Percentiles rank a stretch among this genome's conserved stretches.
Conservation (phyloP, 2,113 vertebrate species). For the Daphoenositta chrysoptera region DNA sequence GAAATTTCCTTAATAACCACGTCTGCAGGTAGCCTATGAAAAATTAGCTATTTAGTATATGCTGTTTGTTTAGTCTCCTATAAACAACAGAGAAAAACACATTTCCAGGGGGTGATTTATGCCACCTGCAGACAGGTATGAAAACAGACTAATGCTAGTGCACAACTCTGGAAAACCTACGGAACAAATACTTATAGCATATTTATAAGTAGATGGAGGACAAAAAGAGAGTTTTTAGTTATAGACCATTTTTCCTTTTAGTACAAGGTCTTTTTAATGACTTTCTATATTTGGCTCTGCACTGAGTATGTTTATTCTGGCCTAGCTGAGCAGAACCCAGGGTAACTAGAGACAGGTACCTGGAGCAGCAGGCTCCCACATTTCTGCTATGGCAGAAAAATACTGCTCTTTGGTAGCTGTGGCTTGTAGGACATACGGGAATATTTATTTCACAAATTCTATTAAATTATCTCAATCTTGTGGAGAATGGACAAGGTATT, state of each 20-base stretch:
- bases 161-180: background rate
- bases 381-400: background rate
- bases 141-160: background rate
- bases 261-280: background rate
- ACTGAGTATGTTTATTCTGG: background rate
- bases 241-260: background rate
- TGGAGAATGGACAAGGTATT: background rate
- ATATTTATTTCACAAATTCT: background rate
- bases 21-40: background rate
- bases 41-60: background rate
- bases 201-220: background rate
- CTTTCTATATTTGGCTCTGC: background rate
- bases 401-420: background rate
- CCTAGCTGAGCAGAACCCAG: background rate
- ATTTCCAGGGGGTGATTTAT: background rate
- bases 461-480: background rate
- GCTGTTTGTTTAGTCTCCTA: background rate
- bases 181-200: background rate
- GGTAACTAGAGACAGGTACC: background rate
- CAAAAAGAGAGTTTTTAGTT: background rate
- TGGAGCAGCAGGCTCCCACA: background rate
- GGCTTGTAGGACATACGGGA: background rate
- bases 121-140: background rate
- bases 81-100: background rate
- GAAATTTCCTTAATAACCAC: background rate